phyloP scores from a whole-genome alignment of 2,888 invertebrate genomes.

The Sicus ferrugineus region DNA sequence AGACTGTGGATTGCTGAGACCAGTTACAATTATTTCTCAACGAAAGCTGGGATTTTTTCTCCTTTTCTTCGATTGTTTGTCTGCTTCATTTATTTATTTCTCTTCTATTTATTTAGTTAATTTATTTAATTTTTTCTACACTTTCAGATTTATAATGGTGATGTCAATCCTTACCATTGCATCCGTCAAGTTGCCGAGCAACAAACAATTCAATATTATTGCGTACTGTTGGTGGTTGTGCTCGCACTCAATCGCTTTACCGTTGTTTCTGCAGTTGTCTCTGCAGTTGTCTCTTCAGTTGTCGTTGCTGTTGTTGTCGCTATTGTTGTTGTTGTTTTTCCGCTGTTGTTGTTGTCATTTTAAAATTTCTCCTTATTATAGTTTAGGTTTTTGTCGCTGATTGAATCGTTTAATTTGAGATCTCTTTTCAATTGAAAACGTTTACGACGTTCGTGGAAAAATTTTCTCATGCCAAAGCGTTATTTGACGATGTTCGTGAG shows the following conservation, averaged over 20 bases:
- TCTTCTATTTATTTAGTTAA: conserved; percentile 37
- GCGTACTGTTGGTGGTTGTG: neutral
- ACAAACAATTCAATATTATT: neutral
- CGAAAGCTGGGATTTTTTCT: conserved; percentile 24
- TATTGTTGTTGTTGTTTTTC: conserved; percentile 31
- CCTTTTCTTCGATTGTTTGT: conserved; percentile 33
- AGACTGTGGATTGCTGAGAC: conserved; percentile 6
- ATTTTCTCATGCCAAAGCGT: conserved; percentile 19
- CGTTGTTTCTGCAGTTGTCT: conserved; percentile 50
- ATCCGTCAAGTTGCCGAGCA: neutral
- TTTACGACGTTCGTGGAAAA: conserved; percentile 14
- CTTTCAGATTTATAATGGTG: conserved; percentile 55
- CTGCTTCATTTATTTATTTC: conserved; percentile 16
- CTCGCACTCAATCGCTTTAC: conserved; percentile 38
- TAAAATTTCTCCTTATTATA: conserved; percentile 31
- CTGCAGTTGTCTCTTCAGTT: conserved; percentile 46
- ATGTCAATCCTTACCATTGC: conserved; percentile 52
- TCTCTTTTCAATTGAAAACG: conserved; percentile 15
- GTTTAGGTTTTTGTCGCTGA: conserved; percentile 40
- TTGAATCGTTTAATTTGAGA: conserved; percentile 34
- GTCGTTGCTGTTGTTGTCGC: conserved; percentile 18
- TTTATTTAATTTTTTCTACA: conserved; percentile 52
- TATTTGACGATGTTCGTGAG: neutral
- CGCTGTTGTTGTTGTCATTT: conserved; percentile 22
- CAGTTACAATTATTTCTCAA: conserved; percentile 15